Conservation (phyloP, 2,888 invertebrate species). For the Heterodera filipjevi region DNA sequence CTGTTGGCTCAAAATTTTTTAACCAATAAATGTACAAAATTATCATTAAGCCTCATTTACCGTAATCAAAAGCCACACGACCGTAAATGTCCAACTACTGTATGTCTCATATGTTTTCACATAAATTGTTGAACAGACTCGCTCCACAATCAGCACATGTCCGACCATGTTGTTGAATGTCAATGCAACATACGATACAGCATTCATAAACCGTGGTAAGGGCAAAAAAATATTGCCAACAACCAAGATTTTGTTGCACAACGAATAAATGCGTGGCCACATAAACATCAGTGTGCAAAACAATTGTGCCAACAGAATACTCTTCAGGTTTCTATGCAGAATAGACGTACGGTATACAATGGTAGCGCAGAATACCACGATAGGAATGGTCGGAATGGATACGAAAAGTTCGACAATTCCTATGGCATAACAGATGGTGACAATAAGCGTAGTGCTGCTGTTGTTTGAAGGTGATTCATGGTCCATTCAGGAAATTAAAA, state of each 20-base stretch:
- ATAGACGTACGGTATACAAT: slow-evolving; percentile 2
- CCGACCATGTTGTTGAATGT: not conserved
- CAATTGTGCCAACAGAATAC: slow-evolving; percentile 5
- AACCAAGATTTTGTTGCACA: not conserved
- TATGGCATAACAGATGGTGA: too few relatives aligned
- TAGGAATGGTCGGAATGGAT: not conserved
- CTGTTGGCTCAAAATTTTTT: too few relatives aligned
- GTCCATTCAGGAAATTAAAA: too few relatives aligned
- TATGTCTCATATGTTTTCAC: not conserved
- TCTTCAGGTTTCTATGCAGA: slow-evolving; percentile 13
- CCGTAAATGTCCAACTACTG: not conserved
- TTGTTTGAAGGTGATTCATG: too few relatives aligned
- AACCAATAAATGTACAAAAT: too few relatives aligned
- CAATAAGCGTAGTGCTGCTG: too few relatives aligned
- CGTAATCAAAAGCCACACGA: slow-evolving; percentile 3
- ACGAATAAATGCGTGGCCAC: not conserved
- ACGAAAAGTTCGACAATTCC: not conserved
- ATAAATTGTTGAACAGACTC: slow-evolving; percentile 6
- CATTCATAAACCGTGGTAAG: not conserved
- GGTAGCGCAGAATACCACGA: not conserved
- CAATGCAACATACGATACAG: not conserved
- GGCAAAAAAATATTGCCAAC: not conserved
- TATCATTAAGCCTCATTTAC: not conserved
- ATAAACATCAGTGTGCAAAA: not conserved
- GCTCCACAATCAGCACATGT: slow-evolving; percentile 13